These are phyloP conservation scores for Atherinosoma microstoma DNA, from an alignment of 2,797 vertebrate genomes.

Conservation along the genomic window DNA sequence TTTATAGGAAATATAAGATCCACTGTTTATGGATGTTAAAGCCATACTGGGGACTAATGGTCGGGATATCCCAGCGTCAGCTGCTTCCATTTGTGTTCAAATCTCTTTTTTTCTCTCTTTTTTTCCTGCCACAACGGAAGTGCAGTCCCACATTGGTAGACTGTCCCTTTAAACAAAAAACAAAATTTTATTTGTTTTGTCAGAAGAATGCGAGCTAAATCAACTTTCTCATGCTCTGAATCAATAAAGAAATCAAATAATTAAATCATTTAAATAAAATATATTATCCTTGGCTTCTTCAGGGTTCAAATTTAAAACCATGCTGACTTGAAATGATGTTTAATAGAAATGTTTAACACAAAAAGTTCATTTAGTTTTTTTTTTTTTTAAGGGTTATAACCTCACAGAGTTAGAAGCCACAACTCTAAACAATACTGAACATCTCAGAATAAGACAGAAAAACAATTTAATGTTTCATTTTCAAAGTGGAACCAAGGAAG, in stretches of 20 bases:
- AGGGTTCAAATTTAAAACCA: not conserved
- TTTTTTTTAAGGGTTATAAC: conserved; percentile 1
- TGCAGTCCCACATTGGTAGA: not conserved
- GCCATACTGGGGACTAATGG: not conserved
- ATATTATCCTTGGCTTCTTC: not conserved
- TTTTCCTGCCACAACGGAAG: not conserved
- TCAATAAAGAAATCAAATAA: not conserved
- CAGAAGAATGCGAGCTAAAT: not conserved
- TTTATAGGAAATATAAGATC: conserved; percentile 15
- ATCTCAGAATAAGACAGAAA: not conserved
- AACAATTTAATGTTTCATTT: not conserved
- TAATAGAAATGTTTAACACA: not conserved
- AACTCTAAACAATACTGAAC: not conserved
- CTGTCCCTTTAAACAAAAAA: not conserved
- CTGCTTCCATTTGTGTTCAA: not conserved
- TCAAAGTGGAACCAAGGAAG: not conserved
- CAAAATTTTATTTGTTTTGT: not conserved
- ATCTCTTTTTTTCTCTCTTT: not conserved
- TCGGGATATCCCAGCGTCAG: not conserved
- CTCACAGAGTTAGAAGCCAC: not conserved
- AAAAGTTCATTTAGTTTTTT: not conserved
- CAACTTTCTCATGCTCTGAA: not conserved
- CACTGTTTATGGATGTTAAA: not conserved
- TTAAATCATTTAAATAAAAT: not conserved
- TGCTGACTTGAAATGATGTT: conserved; percentile 4